Evolutionary conservation across 2,113 vertebrate genomes (phyloP).

Genomic region (Centrocercus urophasianus): DNA sequence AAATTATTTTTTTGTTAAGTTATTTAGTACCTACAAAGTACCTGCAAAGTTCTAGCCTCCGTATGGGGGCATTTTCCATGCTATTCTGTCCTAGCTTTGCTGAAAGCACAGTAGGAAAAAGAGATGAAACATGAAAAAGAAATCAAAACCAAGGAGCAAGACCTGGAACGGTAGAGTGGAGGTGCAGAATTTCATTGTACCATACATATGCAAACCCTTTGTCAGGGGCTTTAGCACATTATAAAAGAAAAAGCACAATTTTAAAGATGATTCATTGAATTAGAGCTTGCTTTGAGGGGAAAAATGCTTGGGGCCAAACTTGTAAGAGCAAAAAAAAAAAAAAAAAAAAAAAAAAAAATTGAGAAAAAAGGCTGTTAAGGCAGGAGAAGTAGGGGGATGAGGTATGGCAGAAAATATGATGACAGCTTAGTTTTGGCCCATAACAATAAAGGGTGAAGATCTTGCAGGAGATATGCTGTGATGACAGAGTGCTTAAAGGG

Average conservation of each 20-base stretch:
- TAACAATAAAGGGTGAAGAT: conserved; percentile 50
- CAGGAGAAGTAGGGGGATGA: background rate
- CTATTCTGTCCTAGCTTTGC: background rate
- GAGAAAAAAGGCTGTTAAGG: conserved; percentile 13
- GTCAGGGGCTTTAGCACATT: background rate
- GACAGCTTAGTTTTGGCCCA: conserved; percentile 58
- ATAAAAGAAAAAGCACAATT: conserved; percentile 19
- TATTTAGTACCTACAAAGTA: background rate
- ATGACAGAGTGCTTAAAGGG: conserved; percentile 55
- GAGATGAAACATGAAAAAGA: background rate
- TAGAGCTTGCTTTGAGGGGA: conserved; percentile 22
- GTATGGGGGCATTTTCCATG: background rate
- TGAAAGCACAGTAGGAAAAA: background rate
- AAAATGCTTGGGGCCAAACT: conserved; percentile 36
- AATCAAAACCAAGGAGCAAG: background rate
- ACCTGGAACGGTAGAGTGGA: background rate
- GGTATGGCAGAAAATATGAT: conserved; percentile 35
- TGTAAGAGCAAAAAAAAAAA: background rate
- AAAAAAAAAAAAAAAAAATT: background rate
- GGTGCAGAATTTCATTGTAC: background rate
- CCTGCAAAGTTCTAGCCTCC: background rate
- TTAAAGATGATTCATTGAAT: conserved; percentile 25
- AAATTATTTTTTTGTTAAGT: background rate
- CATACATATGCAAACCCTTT: background rate
- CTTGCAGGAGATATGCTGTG: conserved; percentile 20